phyloP scores from a whole-genome alignment of 2,113 vertebrate genomes.

The Odobenus rosmarus region DNA sequence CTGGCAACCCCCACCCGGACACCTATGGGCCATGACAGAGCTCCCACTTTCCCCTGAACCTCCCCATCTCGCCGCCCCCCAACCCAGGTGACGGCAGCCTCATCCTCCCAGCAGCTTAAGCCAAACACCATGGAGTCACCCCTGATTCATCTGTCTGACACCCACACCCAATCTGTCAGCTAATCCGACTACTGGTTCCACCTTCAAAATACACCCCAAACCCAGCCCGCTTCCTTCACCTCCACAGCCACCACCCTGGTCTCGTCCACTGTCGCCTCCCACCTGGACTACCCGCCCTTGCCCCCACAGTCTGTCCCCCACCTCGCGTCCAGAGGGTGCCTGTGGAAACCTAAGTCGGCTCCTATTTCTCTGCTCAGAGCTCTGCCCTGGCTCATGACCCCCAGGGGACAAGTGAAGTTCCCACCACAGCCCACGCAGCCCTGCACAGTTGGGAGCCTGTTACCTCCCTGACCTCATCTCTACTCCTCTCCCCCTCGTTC shows the following conservation, averaged over 20 bases:
- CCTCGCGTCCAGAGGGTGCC: background rate
- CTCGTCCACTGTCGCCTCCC: rapidly evolving
- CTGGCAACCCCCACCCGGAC: no score
- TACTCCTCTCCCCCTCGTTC: background rate
- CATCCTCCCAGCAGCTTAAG: background rate
- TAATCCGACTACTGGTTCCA: background rate
- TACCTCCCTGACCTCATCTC: background rate
- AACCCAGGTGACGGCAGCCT: rapidly evolving
- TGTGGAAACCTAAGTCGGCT: rapidly evolving
- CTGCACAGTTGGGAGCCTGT: background rate
- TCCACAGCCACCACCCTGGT: background rate
- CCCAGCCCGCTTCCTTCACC: background rate
- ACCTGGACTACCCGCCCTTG: background rate
- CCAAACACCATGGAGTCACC: background rate
- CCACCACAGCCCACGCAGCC: no score
- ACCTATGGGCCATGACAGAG: no score
- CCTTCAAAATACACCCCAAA: background rate
- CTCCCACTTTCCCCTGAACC: rapidly evolving
- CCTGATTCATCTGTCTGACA: background rate
- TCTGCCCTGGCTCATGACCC: background rate
- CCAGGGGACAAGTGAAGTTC: background rate
- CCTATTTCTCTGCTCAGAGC: rapidly evolving
- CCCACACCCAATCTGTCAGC: background rate
- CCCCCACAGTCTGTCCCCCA: background rate
- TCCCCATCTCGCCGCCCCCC: background rate